Evolutionary conservation across 1,140 invertebrate species (phyloP), one percentile per base, ranked within the genome.

Genomic region (Nasonia vitripennis): DNA sequence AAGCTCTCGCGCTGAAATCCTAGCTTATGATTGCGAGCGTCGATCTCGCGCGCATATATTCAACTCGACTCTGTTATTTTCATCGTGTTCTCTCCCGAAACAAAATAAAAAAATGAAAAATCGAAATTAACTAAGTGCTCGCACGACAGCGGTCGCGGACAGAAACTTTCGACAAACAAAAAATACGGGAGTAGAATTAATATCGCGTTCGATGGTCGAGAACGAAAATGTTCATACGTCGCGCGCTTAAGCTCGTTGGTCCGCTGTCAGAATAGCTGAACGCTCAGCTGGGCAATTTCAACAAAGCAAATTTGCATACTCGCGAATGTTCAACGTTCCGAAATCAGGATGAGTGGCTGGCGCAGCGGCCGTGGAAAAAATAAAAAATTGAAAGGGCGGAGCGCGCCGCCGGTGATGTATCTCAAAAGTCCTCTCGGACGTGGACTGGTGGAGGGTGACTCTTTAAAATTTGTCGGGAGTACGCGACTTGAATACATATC

Each of bases 401-500:
- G 34, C 12, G 2, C 17, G 17, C 14, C 55, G 55, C 1, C 55
- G 55, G 20, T 75, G 73, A 75, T 75, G 73, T 75, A 41, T 75
- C 31, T 45, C 27, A 45, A 75, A 75, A 75, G 31, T 75, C 73
- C 20, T 71, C 70, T 71, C 70, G 70, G 70, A n/a, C 70, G 70
- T 71, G 70, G 12, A 31, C 70, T 71, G 70, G 41, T 45, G 3
- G 9, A 11, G 20, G 31, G 70, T 12, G 70, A 71, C 70, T 71
- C 70, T 75, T 75, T 37, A 75, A 75, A 75, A 75, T 75, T 75
- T 75, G 73, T 41, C 73, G 37, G 17, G 17, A 41, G 73, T 75
- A 75, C 37, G 73, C 73, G 17, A 75, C 37, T 75, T 75, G 73
- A 75, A 75, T 75, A 75, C 73, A 75, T 71, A 71, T 71, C 14